A percentile compares a stretch with the other conserved stretches of the same genome.
phyloP scores from a whole-genome alignment of 2,888 invertebrate genomes.

The Laothoe populi region DNA sequence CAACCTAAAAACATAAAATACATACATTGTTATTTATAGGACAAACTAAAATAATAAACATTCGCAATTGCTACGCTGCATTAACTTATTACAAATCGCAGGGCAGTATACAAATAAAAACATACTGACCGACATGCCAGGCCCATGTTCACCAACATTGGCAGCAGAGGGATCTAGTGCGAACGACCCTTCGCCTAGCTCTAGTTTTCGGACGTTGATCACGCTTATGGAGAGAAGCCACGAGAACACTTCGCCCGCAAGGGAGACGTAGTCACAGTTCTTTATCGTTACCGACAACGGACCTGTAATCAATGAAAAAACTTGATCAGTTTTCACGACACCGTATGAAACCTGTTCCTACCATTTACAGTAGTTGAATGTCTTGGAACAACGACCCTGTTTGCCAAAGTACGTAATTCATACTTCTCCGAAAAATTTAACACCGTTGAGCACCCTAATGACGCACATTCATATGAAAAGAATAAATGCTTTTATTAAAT shows the following conservation, averaged over 20 bases:
- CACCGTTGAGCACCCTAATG: not conserved
- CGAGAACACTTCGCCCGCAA: conserved; percentile 87
- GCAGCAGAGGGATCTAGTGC: conserved; percentile 84
- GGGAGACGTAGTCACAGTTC: conserved; percentile 83
- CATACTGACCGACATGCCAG: conserved; percentile 81
- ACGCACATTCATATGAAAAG: not conserved
- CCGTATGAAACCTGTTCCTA: conserved; percentile 24
- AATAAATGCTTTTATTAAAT: not conserved
- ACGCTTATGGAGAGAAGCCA: conserved; percentile 87
- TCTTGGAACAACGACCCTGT: conserved; percentile 20
- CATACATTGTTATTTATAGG: not conserved
- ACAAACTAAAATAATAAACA: conserved; percentile 20
- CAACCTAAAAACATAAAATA: conserved; percentile 81
- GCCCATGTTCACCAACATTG: conserved; percentile 87
- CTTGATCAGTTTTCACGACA: conserved; percentile 25
- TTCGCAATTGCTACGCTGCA: conserved; percentile 36
- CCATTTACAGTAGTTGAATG: conserved; percentile 13
- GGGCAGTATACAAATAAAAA: conserved; percentile 31
- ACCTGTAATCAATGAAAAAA: conserved; percentile 69
- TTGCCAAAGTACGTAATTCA: conserved; percentile 2
- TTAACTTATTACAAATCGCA: conserved; percentile 33
- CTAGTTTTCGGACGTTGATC: conserved; percentile 82
- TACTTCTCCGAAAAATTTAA: not conserved
- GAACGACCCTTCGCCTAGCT: conserved; percentile 86
- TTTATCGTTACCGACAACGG: conserved; percentile 86